Percentiles rank a stretch among this genome's conserved stretches.
Evolutionary conservation across 1,140 invertebrate genomes (phyloP).

Genomic region (Lordiphosa collinella): DNA sequence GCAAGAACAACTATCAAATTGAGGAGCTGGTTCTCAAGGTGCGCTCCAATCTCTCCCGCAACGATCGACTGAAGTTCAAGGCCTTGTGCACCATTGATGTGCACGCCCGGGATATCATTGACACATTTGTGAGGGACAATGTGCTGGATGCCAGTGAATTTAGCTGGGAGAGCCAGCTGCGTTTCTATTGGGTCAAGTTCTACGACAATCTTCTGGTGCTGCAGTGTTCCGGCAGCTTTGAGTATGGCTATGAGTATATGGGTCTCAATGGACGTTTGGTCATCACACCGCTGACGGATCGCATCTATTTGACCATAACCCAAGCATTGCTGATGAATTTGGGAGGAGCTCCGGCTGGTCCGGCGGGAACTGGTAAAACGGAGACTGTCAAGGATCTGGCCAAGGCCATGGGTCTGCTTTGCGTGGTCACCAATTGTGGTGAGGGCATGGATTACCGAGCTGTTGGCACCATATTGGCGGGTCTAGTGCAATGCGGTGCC

Average conservation of each 20-base stretch:
- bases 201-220: slow-evolving; percentile 89
- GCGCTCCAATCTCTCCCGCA: slow-evolving; percentile 84
- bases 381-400: slow-evolving; percentile 95
- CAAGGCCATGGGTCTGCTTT: slow-evolving; percentile 91
- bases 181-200: slow-evolving; percentile 93
- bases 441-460: slow-evolving; percentile 94
- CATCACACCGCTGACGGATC: slow-evolving; percentile 93
- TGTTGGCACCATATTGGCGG: slow-evolving; percentile 91
- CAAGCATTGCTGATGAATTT: slow-evolving; percentile 93
- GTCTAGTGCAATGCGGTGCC: slow-evolving; percentile 87
- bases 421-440: slow-evolving; percentile 94
- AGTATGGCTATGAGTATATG: slow-evolving; percentile 97
- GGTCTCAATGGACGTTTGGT: slow-evolving; percentile 93
- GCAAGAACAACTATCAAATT: slow-evolving; percentile 89
- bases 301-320: slow-evolving; percentile 94
- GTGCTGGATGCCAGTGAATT: slow-evolving; percentile 91
- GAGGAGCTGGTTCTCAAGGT: slow-evolving; percentile 88
- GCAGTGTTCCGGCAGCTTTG: slow-evolving; percentile 91
- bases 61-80: slow-evolving; percentile 92
- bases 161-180: slow-evolving; percentile 94
- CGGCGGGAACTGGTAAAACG: slow-evolving; percentile 91
- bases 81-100: slow-evolving; percentile 94
- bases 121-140: slow-evolving; percentile 91
- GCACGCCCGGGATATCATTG: slow-evolving; percentile 93
- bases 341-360: slow-evolving; percentile 91